Evolutionary conservation across 2,797 vertebrate species (phyloP).

Genomic region (Columba guinea): DNA sequence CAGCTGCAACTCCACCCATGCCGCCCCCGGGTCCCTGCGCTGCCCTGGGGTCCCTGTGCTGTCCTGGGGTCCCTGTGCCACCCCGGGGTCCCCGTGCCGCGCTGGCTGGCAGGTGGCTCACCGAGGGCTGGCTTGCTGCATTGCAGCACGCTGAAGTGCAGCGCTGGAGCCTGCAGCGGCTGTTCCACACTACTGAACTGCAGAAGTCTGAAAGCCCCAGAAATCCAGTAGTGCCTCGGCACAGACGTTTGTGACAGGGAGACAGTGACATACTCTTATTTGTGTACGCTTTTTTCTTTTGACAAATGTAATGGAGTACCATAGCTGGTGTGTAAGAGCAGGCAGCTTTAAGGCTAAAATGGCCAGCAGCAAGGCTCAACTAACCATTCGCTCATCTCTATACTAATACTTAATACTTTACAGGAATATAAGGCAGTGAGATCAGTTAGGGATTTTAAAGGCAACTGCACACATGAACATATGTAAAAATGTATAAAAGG

Average conservation of each 20-base stretch:
- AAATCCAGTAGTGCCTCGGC: background rate
- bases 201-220: background rate
- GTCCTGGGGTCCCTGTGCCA: too few relatives aligned
- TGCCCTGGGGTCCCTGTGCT: too few relatives aligned
- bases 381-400: background rate
- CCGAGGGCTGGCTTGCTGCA: conserved; percentile 40
- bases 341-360: background rate
- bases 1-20: too few relatives aligned
- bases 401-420: background rate
- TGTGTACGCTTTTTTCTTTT: background rate
- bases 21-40: too few relatives aligned
- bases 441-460: background rate
- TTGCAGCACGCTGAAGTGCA: conserved; percentile 47
- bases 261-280: background rate
- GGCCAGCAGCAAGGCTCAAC: background rate
- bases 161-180: background rate
- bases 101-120: too few relatives aligned
- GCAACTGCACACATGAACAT: background rate
- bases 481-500: background rate
- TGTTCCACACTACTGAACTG: background rate
- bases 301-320: background rate
- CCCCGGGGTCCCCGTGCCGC: too few relatives aligned
- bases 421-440: background rate
- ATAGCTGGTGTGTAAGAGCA: background rate
- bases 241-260: background rate